Evolutionary conservation across 2,797 vertebrate species (phyloP), one percentile per base, ranked within the genome.

Genomic region (Sciurus carolinensis): DNA sequence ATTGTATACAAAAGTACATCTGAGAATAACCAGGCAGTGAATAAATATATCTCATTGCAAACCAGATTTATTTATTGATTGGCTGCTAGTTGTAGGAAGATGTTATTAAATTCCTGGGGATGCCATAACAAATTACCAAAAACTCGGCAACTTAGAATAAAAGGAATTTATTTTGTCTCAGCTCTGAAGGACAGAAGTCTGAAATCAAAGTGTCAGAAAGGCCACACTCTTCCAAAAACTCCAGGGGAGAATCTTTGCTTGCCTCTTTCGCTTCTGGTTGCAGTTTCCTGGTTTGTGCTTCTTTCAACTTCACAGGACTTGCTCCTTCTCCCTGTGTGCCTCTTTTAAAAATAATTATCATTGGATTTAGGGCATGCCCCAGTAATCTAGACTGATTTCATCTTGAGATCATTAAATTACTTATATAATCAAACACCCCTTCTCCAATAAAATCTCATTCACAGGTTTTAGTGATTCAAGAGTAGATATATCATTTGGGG

Each of bases 51-150:
- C 33, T 93, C 62, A 13, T 57, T 42, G 3, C 77, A 57, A 92
- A 85, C 39, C 44, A 84, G 7, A 67, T 42, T 92, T 75, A 82
- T 91, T 85, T 50, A 28, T 42, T 90, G 59, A 87, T 69, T 77
- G 72, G 7, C 62, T 15, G 0, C 54, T 76, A 54, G 12, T 22
- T 64, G n/a, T 39, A 10, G n/a, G 13, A 50, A 3, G 6, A 7
- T 42, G 10, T 59, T 83, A 39, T 76, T 81, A 28, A 17, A 44
- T 87, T 84, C 30, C 57, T 66, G 75, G 36, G 7, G 26, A 5
- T 85, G 33, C 30, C 24, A 4, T 79, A 71, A 86, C 36, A 90
- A 57, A 66, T 59, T 33, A 67, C 7, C 15, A 8, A 4, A 64
- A 14, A 12, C 5, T 3, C 28, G 22, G 75, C 66, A 36, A 0